Evolutionary conservation across 1,140 invertebrate species (phyloP).

Genomic region (Nasonia giraulti): DNA sequence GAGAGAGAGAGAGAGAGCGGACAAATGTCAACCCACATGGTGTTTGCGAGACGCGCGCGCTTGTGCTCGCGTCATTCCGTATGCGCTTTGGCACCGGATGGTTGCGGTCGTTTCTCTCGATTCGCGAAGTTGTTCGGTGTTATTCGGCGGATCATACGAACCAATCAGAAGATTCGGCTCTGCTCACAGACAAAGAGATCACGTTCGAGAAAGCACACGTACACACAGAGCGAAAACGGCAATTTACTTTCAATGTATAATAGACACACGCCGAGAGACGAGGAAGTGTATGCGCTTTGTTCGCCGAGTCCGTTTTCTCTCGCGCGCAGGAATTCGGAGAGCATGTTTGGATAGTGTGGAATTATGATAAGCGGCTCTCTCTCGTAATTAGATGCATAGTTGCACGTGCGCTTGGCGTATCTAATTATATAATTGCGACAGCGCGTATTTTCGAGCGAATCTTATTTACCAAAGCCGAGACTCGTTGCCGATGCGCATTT

Average conservation of each 20-base stretch:
- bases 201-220: too few relatives aligned
- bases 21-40: constrained; percentile 64
- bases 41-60: constrained; percentile 52
- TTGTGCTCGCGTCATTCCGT: background rate
- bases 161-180: too few relatives aligned
- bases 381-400: constrained; percentile 23
- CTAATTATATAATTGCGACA: constrained; percentile 19
- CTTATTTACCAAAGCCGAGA: background rate
- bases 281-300: background rate
- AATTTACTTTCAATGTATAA: background rate
- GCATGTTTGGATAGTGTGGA: background rate
- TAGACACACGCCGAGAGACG: too few relatives aligned
- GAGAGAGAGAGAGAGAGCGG: constrained; percentile 30
- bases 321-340: background rate
- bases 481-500: background rate
- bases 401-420: background rate
- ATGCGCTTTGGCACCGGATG: background rate
- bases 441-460: background rate
- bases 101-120: background rate
- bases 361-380: constrained; percentile 10
- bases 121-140: too few relatives aligned
- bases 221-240: too few relatives aligned
- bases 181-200: too few relatives aligned
- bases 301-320: background rate
- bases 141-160: too few relatives aligned